These are phyloP conservation scores for Meteorus cinctellus DNA, from an alignment of 2,888 invertebrate genomes.

Conservation along the genomic window DNA sequence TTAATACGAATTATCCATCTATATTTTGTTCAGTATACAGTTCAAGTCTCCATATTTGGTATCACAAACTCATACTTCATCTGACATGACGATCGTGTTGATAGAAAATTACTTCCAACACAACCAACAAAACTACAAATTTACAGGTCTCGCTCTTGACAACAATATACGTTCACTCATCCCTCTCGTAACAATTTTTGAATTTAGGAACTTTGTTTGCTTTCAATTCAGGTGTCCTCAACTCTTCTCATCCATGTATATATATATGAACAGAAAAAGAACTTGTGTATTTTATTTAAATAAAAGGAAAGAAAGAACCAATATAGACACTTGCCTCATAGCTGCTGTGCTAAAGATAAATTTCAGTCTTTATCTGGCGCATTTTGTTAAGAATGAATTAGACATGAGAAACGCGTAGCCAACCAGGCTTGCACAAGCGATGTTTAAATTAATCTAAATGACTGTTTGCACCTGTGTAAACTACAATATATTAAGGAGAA, in stretches of 20 bases:
- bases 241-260: slow-evolving; percentile 3
- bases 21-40: neutral
- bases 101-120: slow-evolving; percentile 31
- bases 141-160: neutral
- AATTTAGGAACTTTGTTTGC: slow-evolving; percentile 20
- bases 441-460: slow-evolving; percentile 12
- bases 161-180: slow-evolving; percentile 12
- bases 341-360: neutral
- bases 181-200: slow-evolving; percentile 13
- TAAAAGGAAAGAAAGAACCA: neutral
- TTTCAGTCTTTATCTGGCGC: slow-evolving; percentile 6
- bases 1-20: neutral
- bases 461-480: slow-evolving; percentile 5
- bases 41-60: neutral
- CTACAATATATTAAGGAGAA: neutral
- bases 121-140: slow-evolving; percentile 1
- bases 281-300: neutral
- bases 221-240: slow-evolving; percentile 31
- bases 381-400: slow-evolving; percentile 3
- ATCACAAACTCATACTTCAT: slow-evolving; percentile 4
- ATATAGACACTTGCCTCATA: slow-evolving; percentile 13
- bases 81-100: neutral
- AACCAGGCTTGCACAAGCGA: neutral
- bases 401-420: slow-evolving; percentile 8
- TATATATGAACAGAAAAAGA: neutral